Evolutionary conservation across 2,797 vertebrate genomes (phyloP).

Genomic region (Gephyroberyx darwinii): DNA sequence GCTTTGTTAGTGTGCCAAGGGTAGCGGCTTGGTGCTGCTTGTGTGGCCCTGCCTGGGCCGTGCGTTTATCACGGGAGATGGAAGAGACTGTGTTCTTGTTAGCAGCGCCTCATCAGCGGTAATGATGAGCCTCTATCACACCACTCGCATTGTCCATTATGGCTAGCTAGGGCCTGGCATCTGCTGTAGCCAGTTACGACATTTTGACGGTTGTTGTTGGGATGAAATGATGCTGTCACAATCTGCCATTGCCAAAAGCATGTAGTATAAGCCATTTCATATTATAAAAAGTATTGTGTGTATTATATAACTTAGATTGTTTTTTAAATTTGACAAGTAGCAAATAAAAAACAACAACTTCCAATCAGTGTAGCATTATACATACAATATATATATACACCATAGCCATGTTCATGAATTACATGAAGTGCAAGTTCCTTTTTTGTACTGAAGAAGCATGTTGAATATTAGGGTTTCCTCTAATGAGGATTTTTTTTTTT

Average conservation of each 20-base stretch:
- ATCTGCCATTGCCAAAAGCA: constrained; percentile 24
- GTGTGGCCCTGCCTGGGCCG: constrained; percentile 24
- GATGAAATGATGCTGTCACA: constrained; percentile 65
- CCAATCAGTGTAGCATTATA: neutral
- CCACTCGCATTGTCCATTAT: constrained; percentile 61
- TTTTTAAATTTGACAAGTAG: neutral
- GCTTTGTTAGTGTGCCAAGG: constrained; percentile 32
- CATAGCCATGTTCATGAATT: neutral
- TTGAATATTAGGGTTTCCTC: neutral
- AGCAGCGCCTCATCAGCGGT: constrained; percentile 68
- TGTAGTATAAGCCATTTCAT: constrained; percentile 11
- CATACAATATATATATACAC: neutral
- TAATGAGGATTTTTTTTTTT: neutral
- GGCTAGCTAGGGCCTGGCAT: constrained; percentile 69
- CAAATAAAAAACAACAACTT: constrained; percentile 3
- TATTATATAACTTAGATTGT: constrained; percentile 13
- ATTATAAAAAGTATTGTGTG: constrained; percentile 1
- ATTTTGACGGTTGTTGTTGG: constrained; percentile 72
- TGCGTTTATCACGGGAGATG: constrained; percentile 27
- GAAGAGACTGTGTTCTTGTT: constrained; percentile 48
- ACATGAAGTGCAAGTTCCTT: neutral
- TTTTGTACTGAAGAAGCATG: neutral
- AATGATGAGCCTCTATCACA: constrained; percentile 64
- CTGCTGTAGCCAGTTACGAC: constrained; percentile 69
- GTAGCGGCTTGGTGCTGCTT: constrained; percentile 1